These are phyloP conservation scores for Diadegma fenestrale DNA, from an alignment of 2,888 invertebrate genomes.

Conservation along the genomic window DNA sequence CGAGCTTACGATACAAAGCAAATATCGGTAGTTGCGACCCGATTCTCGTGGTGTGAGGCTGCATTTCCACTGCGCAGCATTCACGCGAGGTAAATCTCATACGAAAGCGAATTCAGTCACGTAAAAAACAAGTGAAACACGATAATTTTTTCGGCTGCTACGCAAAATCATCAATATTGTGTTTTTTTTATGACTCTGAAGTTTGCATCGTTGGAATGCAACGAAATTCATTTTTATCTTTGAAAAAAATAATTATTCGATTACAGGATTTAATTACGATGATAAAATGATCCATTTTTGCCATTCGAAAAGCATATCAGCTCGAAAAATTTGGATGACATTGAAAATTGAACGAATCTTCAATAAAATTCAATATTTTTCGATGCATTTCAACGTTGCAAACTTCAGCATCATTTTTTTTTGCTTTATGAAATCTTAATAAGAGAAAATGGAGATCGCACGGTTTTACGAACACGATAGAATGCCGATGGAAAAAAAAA, in stretches of 20 bases:
- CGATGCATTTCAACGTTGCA: too few relatives aligned
- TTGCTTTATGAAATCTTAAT: neutral
- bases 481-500: neutral
- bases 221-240: too few relatives aligned
- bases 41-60: conserved; percentile 52
- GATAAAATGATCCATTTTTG: too few relatives aligned
- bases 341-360: too few relatives aligned
- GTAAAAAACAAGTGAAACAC: neutral
- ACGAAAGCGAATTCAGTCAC: neutral
- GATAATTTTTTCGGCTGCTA: neutral
- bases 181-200: too few relatives aligned
- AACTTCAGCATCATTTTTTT: too few relatives aligned
- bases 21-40: conserved; percentile 51
- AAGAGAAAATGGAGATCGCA: neutral
- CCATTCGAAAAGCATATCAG: too few relatives aligned
- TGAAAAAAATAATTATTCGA: too few relatives aligned
- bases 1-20: conserved; percentile 12
- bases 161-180: neutral
- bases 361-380: too few relatives aligned
- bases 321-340: too few relatives aligned
- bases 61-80: conserved; percentile 12
- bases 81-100: conserved; percentile 46
- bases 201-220: too few relatives aligned
- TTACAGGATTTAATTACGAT: too few relatives aligned
- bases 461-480: neutral